Evolutionary conservation across 2,113 vertebrate genomes (phyloP).

Genomic region (Pleuronectes platessa): DNA sequence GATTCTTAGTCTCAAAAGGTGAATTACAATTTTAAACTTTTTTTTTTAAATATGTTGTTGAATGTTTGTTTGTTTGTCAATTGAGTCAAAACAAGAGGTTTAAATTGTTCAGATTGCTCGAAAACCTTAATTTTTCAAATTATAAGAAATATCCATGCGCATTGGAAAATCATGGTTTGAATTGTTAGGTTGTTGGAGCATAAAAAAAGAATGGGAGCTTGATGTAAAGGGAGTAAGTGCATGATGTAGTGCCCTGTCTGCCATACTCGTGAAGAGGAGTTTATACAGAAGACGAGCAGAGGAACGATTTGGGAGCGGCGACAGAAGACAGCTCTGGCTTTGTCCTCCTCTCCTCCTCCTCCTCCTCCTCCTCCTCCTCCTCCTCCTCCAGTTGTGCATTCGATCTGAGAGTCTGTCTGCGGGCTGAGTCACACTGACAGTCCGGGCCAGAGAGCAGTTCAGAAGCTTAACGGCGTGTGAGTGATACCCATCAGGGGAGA

Average conservation of each 20-base stretch:
- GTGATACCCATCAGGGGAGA: constrained; percentile 66
- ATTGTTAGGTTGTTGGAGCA: background rate
- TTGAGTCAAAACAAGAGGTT: too few relatives aligned
- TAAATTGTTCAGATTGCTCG: background rate
- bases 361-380: too few relatives aligned
- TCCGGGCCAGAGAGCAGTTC: constrained; percentile 56
- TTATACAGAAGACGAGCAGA: constrained; percentile 18
- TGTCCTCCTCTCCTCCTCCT: background rate
- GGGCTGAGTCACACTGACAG: constrained; percentile 44
- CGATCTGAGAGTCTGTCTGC: constrained; percentile 39
- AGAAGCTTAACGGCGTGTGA: constrained; percentile 67
- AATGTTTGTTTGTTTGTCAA: too few relatives aligned
- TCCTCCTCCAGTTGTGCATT: constrained; percentile 30
- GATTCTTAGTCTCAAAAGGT: too few relatives aligned
- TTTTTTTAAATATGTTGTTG: too few relatives aligned
- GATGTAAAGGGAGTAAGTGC: background rate
- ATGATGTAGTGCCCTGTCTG: background rate
- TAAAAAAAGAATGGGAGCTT: too few relatives aligned
- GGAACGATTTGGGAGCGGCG: constrained; percentile 9
- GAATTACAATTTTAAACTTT: too few relatives aligned
- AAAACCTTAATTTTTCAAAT: background rate
- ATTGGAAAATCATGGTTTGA: background rate
- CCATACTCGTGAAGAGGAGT: constrained; percentile 1
- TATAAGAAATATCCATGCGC: background rate
- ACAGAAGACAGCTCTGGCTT: constrained; percentile 13